Evolutionary conservation across 2,797 vertebrate species (phyloP).

Genomic region (Gobionotothen gibberifrons): DNA sequence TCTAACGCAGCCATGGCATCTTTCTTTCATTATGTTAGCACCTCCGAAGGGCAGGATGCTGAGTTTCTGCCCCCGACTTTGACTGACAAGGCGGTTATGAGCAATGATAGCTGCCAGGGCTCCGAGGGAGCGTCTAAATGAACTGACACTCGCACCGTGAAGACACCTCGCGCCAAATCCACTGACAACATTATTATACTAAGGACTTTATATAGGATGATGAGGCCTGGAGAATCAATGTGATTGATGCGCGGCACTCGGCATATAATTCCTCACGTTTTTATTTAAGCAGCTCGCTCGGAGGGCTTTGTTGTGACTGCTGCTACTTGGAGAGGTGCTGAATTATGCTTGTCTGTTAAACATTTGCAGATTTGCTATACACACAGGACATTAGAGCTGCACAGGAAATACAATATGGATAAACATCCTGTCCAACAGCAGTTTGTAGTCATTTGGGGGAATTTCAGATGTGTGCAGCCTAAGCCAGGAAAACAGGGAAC

Average conservation of each 20-base stretch:
- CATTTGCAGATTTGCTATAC: conserved; percentile 20
- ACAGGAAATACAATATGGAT: conserved; percentile 26
- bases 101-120: conserved; percentile 77
- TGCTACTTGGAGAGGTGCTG: conserved; percentile 37
- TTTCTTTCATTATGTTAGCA: conserved; percentile 69
- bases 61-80: conserved; percentile 55
- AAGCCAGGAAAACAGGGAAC: conserved; percentile 19
- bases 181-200: conserved; percentile 80
- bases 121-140: conserved; percentile 76
- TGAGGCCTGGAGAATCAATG: conserved; percentile 67
- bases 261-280: conserved; percentile 56
- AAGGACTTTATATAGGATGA: conserved; percentile 74
- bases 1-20: conserved; percentile 30
- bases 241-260: conserved; percentile 62
- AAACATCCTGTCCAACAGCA: conserved; percentile 37
- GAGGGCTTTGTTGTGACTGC: conserved; percentile 45
- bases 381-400: conserved; percentile 40
- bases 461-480: conserved; percentile 33
- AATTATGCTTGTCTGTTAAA: conserved; percentile 22
- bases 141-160: conserved; percentile 76
- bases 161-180: conserved; percentile 71
- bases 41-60: conserved; percentile 67
- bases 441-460: conserved; percentile 47
- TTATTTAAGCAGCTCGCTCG: conserved; percentile 53
- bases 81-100: conserved; percentile 82